Conservation (phyloP, 2,113 vertebrate species). For the Oryctolagus cuniculus region DNA sequence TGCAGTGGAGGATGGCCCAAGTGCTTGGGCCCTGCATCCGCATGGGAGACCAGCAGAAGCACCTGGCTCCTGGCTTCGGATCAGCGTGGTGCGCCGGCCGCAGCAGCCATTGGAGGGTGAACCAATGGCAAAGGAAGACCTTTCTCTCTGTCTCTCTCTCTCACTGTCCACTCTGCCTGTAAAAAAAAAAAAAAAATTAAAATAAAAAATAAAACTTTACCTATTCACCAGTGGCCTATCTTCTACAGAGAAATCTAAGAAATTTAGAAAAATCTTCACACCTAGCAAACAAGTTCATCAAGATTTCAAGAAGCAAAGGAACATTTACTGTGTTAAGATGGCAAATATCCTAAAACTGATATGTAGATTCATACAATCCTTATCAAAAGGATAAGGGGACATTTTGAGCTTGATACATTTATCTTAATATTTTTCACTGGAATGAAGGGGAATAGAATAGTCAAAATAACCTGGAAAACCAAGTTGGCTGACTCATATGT, state of each 20-base stretch:
- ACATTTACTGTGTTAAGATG: not conserved
- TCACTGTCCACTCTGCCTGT: no score
- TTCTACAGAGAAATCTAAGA: not conserved
- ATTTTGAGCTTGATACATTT: not conserved
- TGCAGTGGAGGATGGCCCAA: no score
- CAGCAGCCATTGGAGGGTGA: no score
- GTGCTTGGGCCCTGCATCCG: no score
- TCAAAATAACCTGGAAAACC: not conserved
- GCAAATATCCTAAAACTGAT: not conserved
- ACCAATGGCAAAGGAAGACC: no score
- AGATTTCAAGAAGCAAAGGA: not conserved
- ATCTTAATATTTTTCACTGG: not conserved
- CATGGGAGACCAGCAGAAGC: no score
- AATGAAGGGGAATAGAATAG: not conserved
- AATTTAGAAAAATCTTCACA: not conserved
- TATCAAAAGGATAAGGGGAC: not conserved
- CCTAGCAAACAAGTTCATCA: not conserved
- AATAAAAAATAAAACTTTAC: not conserved
- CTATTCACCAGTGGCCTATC: not conserved
- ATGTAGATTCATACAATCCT: not conserved
- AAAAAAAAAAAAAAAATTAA: not conserved
- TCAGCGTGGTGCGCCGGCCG: no score
- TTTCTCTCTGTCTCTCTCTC: no score
- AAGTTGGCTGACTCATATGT: not conserved
- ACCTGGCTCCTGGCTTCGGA: no score